Conservation (phyloP, 2,888 invertebrate genomes). For the Aromia moschata region DNA sequence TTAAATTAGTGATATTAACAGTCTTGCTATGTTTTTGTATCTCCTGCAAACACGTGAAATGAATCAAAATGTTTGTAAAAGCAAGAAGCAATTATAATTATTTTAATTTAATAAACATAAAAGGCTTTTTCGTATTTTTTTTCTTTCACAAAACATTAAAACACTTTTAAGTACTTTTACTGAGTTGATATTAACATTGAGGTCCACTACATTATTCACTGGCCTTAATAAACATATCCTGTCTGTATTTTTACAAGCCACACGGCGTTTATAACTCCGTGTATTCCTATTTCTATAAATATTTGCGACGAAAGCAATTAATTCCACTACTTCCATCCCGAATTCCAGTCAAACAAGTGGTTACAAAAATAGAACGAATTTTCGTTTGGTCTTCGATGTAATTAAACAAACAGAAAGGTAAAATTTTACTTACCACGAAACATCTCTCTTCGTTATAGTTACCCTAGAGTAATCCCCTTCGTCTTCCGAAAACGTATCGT, state of each 20-base stretch:
- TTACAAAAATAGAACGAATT: constrained; percentile 16
- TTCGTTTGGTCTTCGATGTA: not conserved
- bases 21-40: too few species aligned
- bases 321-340: constrained; percentile 20
- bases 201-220: too few species aligned
- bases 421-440: constrained; percentile 45
- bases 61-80: too few species aligned
- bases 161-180: too few species aligned
- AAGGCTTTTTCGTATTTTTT: too few species aligned
- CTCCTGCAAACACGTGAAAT: too few species aligned
- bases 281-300: constrained; percentile 37
- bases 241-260: not conserved
- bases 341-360: constrained; percentile 3
- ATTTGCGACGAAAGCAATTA: constrained; percentile 35
- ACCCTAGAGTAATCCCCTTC: constrained; percentile 34
- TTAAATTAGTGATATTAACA: too few species aligned
- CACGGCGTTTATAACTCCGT: not conserved
- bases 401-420: not conserved
- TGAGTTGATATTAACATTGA: too few species aligned
- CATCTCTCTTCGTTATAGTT: constrained; percentile 38
- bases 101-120: too few species aligned
- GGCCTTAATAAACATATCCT: not conserved
- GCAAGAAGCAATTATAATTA: too few species aligned
- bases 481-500: constrained; percentile 37
- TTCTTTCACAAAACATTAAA: too few species aligned